A percentile compares a stretch with the other conserved stretches of the same genome.
phyloP scores from a whole-genome alignment of 2,113 vertebrate genomes.

The Neogobius melanostomus region DNA sequence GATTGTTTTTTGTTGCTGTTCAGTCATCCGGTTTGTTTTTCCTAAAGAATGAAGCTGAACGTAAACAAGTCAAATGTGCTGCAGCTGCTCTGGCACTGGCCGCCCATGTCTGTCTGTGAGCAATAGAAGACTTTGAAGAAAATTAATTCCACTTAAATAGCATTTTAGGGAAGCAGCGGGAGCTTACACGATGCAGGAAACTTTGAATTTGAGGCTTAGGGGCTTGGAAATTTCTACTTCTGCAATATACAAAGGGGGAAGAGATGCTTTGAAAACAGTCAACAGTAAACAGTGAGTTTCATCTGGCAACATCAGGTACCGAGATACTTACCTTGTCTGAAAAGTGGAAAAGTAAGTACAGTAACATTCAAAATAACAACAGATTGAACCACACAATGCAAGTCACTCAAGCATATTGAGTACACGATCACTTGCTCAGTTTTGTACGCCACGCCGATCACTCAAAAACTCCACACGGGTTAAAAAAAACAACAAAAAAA shows the following conservation, averaged over 20 bases:
- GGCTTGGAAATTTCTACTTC: too few relatives aligned
- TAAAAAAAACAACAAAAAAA: slow-evolving; percentile 21
- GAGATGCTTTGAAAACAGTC: too few relatives aligned
- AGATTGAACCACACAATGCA: not conserved
- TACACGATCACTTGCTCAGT: not conserved
- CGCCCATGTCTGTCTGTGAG: not conserved
- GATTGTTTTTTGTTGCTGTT: not conserved
- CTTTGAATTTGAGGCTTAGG: not conserved
- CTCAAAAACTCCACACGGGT: not conserved
- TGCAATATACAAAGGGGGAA: too few relatives aligned
- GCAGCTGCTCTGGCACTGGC: not conserved
- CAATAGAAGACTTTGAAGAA: slow-evolving; percentile 4
- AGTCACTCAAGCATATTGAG: not conserved
- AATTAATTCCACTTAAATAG: not conserved
- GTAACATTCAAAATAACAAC: not conserved
- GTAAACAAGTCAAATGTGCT: not conserved
- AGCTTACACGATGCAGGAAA: not conserved
- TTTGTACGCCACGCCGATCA: too few relatives aligned
- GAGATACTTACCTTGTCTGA: not conserved
- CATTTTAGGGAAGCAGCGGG: not conserved
- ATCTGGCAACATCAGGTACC: too few relatives aligned
- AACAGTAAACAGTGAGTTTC: too few relatives aligned
- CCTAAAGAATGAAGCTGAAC: not conserved
- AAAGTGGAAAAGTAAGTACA: not conserved
- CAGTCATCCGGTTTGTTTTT: not conserved